These are phyloP conservation scores for Drosophila sucinea DNA, from an alignment of 1,140 invertebrate genomes.

Conservation along the genomic window DNA sequence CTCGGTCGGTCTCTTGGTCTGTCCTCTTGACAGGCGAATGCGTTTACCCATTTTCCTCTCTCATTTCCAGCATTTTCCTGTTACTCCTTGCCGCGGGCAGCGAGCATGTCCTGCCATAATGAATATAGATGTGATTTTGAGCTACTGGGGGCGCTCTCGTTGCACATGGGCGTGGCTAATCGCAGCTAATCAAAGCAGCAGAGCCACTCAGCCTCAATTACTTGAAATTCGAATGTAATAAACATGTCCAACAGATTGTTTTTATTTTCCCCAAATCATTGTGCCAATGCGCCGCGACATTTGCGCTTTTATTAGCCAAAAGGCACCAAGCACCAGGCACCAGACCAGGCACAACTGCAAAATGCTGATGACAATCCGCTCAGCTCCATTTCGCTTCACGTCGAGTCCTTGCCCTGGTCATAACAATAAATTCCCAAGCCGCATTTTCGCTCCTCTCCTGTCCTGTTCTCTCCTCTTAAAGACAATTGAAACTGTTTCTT, in stretches of 20 bases:
- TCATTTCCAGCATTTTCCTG: constrained; percentile 41
- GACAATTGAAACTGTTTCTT: constrained; percentile 72
- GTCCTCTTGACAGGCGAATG: constrained; percentile 19
- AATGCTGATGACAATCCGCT: constrained; percentile 53
- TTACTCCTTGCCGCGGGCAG: constrained; percentile 29
- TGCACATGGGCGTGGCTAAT: constrained; percentile 77
- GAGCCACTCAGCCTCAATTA: constrained; percentile 60
- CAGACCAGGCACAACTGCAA: constrained; percentile 6
- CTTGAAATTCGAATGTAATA: constrained; percentile 76
- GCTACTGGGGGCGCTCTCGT: background rate
- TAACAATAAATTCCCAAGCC: constrained; percentile 75
- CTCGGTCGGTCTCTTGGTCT: constrained; percentile 20
- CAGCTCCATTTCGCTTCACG: background rate
- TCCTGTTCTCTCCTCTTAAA: background rate
- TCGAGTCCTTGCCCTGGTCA: constrained; percentile 62
- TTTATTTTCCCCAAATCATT: constrained; percentile 64
- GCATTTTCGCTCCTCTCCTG: constrained; percentile 12
- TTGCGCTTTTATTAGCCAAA: constrained; percentile 57
- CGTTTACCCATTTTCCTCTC: constrained; percentile 6
- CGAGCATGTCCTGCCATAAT: constrained; percentile 61
- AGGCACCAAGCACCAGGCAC: background rate
- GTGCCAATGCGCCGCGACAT: constrained; percentile 39
- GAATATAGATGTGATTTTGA: constrained; percentile 79
- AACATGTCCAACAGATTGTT: constrained; percentile 81
- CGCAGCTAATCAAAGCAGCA: constrained; percentile 79